phyloP scores from a whole-genome alignment of 2,888 invertebrate species.

The Sialis lutaria region DNA sequence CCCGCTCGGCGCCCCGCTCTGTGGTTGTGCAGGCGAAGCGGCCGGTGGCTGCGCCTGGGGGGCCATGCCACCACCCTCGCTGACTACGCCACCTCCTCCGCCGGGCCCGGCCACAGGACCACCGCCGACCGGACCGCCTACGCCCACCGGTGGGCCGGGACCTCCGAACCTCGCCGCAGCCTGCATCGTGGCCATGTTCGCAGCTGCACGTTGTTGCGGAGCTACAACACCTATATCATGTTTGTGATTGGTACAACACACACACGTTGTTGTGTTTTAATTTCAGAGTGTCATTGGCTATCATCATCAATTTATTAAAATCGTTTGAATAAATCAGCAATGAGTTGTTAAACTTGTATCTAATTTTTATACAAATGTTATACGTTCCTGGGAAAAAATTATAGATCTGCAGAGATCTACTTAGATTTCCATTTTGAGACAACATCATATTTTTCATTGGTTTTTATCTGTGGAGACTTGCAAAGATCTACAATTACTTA shows the following conservation, averaged over 20 bases:
- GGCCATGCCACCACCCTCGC: constrained; percentile 48
- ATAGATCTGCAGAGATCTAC: no score
- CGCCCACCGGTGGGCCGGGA: constrained; percentile 29
- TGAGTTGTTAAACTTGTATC: neutral
- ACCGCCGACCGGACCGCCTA: constrained; percentile 24
- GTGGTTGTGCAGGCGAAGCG: constrained; percentile 60
- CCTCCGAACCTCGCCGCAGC: constrained; percentile 22
- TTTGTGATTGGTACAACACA: constrained; percentile 3
- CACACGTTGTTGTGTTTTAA: no score
- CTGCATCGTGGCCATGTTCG: constrained; percentile 12
- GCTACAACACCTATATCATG: constrained; percentile 28
- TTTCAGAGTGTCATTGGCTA: no score
- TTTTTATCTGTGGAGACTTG: no score
- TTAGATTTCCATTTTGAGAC: no score
- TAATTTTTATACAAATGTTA: neutral
- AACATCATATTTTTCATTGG: no score
- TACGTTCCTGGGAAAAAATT: no score
- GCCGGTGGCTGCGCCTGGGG: constrained; percentile 61
- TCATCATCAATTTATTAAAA: no score
- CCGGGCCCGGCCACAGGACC: constrained; percentile 10
- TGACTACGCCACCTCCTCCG: constrained; percentile 25
- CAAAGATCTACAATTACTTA: no score
- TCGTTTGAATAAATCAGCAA: no score
- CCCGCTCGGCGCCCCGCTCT: constrained; percentile 49
- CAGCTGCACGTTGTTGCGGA: constrained; percentile 31